Base-by-base conservation (phyloP, 2,797 vertebrate genomes). In the Coregonus ussuriensis region DNA sequence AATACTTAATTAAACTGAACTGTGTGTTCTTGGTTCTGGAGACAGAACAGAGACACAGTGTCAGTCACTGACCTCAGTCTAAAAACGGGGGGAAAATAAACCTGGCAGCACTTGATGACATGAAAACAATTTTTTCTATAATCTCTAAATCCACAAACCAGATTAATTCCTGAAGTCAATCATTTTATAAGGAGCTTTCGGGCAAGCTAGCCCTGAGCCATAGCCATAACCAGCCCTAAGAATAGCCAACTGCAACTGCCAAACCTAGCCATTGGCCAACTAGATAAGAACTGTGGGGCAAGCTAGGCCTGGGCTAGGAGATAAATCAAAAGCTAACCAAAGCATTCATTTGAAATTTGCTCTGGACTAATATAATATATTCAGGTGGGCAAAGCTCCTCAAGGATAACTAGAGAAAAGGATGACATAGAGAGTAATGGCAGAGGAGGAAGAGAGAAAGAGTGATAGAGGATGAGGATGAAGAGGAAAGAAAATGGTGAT, bases 1-100 rank as follows among this genome's bases (percentile, higher is more conserved):
- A 37, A 37, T 7, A n/a, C 33, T 18, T 51, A 21, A 47, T n/a
- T 6, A 69, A 83, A 37, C 67, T 81, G 37, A 70, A 66, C 21
- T 56, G 72, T 33, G 70, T 75, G 67, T 33, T 53, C 14, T 7
- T 11, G 41, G 41, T 47, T 47, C 41, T n/a, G 16, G 35, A 29
- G 0, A 21, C 25, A 74, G 31, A 59, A 21, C 29, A 74, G 51
- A 75, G 53, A 52, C 33, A 47, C 7, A 0, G 7, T 47, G 41
- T 47, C 41, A 47, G 7, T 52, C 5, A 6, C 13, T 52, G 52
- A 70, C 18, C 68, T 47, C 37, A 59, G 18, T 59, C 15, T 72
- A 70, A 59, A 53, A 71, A 56, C n/a, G 62, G 37, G 54, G 69
- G 21, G 18, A 0, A 13, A 69, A 74, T 56, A 25, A 11, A 74